phyloP scores from a whole-genome alignment of 2,113 vertebrate genomes.

The Corvus cornix region DNA sequence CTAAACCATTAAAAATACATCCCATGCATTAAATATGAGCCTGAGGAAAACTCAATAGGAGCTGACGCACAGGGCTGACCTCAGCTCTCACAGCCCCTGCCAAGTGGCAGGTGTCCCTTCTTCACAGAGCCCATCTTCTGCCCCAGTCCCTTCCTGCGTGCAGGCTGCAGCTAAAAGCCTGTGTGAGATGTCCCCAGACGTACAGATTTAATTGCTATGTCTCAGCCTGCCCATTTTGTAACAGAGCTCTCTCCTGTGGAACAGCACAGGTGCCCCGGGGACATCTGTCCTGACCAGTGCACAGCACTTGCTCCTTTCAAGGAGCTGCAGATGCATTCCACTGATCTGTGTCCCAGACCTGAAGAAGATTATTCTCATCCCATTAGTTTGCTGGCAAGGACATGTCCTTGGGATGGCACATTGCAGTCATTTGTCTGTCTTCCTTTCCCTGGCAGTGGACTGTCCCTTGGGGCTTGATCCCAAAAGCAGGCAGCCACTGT shows the following conservation, averaged over 20 bases:
- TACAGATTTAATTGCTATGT: neutral
- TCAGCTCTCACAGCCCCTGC: neutral
- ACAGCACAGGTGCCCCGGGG: neutral
- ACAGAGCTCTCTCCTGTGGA: neutral
- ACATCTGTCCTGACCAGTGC: neutral
- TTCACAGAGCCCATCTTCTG: neutral
- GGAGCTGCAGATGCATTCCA: neutral
- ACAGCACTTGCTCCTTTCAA: neutral
- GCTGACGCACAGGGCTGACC: neutral
- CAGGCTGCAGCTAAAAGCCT: neutral
- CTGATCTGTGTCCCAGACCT: neutral
- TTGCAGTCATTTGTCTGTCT: neutral
- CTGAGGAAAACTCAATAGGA: neutral
- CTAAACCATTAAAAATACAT: constrained; percentile 54
- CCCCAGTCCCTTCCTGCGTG: neutral
- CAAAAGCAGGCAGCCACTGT: neutral
- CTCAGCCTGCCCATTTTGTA: neutral
- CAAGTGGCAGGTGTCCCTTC: neutral
- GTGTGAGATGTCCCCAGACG: neutral
- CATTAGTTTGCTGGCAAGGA: neutral
- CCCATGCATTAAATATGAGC: constrained; percentile 61
- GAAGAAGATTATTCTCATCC: neutral
- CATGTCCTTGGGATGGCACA: neutral
- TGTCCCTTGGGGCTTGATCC: neutral
- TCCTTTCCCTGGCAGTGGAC: neutral